Base-by-base conservation (phyloP, 2,888 invertebrate species). In the Coleophora flavipennella region DNA sequence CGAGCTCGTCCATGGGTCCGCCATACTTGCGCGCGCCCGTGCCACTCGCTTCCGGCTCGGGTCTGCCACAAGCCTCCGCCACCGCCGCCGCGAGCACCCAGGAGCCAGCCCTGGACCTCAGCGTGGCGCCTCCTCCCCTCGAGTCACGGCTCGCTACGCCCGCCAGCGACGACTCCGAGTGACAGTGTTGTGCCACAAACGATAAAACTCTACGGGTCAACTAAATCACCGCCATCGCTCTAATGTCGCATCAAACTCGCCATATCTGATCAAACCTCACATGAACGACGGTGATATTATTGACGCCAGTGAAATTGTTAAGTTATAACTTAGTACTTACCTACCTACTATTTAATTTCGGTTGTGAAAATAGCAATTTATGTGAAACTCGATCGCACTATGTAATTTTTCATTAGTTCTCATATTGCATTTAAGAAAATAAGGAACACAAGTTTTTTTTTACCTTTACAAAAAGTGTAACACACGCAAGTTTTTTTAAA, bases 281-380 rank as follows among this genome's bases (percentile, higher is more conserved):
- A 43, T 43, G 12, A 13, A 12, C 48, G 51, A 50, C 50, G 66
- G 70, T 73, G 70, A 71, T 60, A 71, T 63, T 57, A 51, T 54
- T 49, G 44, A 44, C 53, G 62, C 58, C 66, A 49, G 56, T 61
- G 60, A 11, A 70, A 67, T 69, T 76, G 69, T 78, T 79, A 75
- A 74, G 71, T 78, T 78, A 74, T 70, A 64, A 60, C 58, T 68
- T 73, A 74, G 71, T 67, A 75, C 70, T 68, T 72, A 71, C 59
- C n/a, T n/a, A n/a, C n/a, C 20, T 69, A 74, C 70, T 80, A 81
- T 84, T 84, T 84, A 80, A 83, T 84, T 84, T 84, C 77, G 84
- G 84, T 84, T 84, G 84, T 84, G 84, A 84, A 79, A 77, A 80
- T 80, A 74, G 83, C 83, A 83, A 83, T 81, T 79, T 79, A 72